phyloP scores from a whole-genome alignment of 2,113 vertebrate genomes.

The Calcarius ornatus region DNA sequence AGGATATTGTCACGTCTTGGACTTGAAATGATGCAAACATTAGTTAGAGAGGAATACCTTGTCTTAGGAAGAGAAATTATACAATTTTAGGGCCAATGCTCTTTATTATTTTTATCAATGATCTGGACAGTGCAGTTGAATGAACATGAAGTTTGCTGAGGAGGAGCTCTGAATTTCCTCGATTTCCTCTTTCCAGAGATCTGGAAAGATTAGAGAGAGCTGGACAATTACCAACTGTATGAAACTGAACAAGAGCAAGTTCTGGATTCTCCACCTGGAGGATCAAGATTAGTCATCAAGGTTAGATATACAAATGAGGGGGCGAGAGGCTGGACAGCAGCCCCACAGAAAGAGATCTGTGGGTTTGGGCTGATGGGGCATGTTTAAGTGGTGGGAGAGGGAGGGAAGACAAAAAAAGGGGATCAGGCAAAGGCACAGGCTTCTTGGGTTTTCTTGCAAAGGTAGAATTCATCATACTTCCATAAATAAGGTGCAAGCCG shows the following conservation, averaged over 20 bases:
- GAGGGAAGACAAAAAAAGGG: neutral
- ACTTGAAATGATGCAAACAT: neutral
- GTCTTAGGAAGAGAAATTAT: neutral
- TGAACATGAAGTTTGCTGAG: neutral
- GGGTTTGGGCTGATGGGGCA: neutral
- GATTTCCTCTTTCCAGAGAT: neutral
- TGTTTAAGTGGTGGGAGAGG: neutral
- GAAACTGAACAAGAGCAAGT: neutral
- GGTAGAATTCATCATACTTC: neutral
- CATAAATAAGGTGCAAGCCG: rapidly evolving
- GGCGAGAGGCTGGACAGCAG: neutral
- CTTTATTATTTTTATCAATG: neutral
- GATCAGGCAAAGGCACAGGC: neutral
- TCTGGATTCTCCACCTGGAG: neutral
- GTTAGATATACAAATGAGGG: neutral
- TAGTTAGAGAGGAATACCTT: neutral
- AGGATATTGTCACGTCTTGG: neutral
- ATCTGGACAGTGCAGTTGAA: neutral
- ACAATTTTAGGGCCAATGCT: neutral
- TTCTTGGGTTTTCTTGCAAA: neutral
- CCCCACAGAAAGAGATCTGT: neutral
- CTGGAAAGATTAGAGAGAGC: neutral
- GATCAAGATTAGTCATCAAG: neutral
- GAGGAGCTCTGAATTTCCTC: neutral
- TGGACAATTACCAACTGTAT: neutral